phyloP scores from a whole-genome alignment of 2,797 vertebrate genomes.

The Alauda arvensis region DNA sequence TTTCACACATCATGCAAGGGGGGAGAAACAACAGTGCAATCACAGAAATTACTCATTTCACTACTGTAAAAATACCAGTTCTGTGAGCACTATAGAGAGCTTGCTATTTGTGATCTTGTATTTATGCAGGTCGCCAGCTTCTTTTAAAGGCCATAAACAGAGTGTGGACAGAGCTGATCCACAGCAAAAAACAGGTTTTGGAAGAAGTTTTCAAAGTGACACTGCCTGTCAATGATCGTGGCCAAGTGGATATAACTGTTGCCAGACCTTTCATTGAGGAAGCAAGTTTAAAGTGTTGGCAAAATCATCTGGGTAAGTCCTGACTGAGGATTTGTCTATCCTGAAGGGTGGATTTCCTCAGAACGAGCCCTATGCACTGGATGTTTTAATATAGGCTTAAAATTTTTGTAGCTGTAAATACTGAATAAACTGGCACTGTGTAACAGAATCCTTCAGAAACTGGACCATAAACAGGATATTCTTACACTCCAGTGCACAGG shows the following conservation, averaged over 20 bases:
- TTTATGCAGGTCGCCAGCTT: conserved; percentile 86
- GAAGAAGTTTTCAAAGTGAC: conserved; percentile 96
- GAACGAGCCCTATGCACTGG: background rate
- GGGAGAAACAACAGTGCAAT: background rate
- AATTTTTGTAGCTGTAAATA: background rate
- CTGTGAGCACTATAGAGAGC: rapidly evolving
- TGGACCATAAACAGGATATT: background rate
- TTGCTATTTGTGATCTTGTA: background rate
- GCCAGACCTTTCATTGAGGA: conserved; percentile 91
- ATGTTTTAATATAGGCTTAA: background rate
- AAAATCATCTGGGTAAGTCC: conserved; percentile 90
- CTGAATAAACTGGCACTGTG: background rate
- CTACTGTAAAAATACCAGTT: background rate
- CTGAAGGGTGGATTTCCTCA: background rate
- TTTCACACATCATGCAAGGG: background rate
- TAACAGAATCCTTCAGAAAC: background rate
- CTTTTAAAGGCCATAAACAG: conserved; percentile 96
- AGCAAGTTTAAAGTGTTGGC: conserved; percentile 92
- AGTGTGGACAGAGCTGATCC: conserved; percentile 97
- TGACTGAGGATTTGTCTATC: background rate
- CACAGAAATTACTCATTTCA: background rate
- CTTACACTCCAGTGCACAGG: background rate
- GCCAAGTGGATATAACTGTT: conserved; percentile 89
- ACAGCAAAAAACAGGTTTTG: conserved; percentile 93
- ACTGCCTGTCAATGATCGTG: conserved; percentile 91